A percentile compares a stretch with the other conserved stretches of the same genome.
These are phyloP conservation scores for Periplaneta americana DNA, from an alignment of 1,140 invertebrate species.

Conservation along the genomic window DNA sequence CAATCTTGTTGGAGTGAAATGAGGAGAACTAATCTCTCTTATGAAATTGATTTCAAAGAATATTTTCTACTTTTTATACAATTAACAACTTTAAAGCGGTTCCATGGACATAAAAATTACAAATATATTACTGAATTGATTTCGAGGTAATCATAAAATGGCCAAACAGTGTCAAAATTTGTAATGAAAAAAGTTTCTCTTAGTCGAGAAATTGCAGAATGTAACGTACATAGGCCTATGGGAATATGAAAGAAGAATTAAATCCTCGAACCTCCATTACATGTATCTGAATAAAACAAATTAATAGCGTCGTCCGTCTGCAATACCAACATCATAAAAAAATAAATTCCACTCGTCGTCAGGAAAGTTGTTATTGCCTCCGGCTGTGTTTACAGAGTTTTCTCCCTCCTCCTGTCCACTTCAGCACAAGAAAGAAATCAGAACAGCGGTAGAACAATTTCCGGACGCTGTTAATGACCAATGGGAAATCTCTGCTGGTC, in stretches of 20 bases:
- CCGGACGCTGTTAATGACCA: neutral
- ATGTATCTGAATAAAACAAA: neutral
- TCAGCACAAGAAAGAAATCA: neutral
- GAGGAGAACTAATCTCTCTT: too few relatives aligned
- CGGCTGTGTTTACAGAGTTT: neutral
- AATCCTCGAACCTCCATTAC: neutral
- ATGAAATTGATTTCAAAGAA: too few relatives aligned
- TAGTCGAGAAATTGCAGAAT: too few relatives aligned
- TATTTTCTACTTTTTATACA: too few relatives aligned
- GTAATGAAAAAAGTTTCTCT: too few relatives aligned
- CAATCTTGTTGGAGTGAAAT: too few relatives aligned
- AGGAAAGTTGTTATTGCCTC: neutral
- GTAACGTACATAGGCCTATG: too few relatives aligned
- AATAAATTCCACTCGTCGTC: neutral
- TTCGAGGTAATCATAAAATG: too few relatives aligned
- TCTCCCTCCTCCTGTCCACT: neutral
- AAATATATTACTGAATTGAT: too few relatives aligned
- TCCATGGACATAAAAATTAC: too few relatives aligned
- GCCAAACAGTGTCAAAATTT: too few relatives aligned
- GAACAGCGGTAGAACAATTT: neutral
- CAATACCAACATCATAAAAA: neutral
- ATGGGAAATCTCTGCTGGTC: neutral
- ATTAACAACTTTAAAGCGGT: too few relatives aligned
- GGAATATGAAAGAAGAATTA: neutral
- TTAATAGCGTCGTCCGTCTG: neutral